Evolutionary conservation across 2,113 vertebrate species (phyloP).

Genomic region (Thamnaconus septentrionalis): DNA sequence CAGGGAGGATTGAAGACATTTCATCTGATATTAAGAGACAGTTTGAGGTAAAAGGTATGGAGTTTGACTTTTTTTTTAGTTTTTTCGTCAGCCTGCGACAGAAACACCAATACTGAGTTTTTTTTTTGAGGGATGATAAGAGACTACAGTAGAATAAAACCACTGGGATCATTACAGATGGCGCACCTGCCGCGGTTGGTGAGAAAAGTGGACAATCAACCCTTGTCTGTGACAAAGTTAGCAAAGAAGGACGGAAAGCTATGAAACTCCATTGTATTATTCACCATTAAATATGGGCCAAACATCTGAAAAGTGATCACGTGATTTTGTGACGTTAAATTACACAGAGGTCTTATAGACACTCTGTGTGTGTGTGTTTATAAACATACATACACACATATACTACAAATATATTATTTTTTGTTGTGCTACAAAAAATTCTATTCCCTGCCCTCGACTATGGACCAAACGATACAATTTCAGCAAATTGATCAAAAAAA

Average conservation of each 20-base stretch:
- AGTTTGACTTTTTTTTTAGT: slow-evolving; percentile 4
- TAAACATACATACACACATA: no score
- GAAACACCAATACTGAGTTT: no score
- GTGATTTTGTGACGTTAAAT: neutral
- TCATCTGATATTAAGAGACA: no score
- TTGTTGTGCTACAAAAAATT: no score
- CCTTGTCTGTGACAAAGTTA: slow-evolving; percentile 30
- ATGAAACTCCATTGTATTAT: slow-evolving; percentile 35
- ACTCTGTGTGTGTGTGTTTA: no score
- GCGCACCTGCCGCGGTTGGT: slow-evolving; percentile 14
- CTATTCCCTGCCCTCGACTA: no score
- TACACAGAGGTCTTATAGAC: no score
- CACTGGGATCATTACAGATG: slow-evolving; percentile 1
- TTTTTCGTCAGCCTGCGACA: no score
- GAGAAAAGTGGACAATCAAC: slow-evolving; percentile 33
- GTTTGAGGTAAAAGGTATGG: neutral
- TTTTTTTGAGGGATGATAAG: neutral
- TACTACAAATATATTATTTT: no score
- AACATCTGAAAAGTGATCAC: slow-evolving; percentile 16
- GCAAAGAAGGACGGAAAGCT: slow-evolving; percentile 23
- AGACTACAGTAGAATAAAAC: neutral
- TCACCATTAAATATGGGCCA: slow-evolving; percentile 24
- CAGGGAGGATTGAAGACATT: no score
- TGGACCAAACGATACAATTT: no score
- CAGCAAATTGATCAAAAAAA: neutral